Base-by-base conservation (phyloP, 2,888 invertebrate genomes). In the Seira ritae region DNA sequence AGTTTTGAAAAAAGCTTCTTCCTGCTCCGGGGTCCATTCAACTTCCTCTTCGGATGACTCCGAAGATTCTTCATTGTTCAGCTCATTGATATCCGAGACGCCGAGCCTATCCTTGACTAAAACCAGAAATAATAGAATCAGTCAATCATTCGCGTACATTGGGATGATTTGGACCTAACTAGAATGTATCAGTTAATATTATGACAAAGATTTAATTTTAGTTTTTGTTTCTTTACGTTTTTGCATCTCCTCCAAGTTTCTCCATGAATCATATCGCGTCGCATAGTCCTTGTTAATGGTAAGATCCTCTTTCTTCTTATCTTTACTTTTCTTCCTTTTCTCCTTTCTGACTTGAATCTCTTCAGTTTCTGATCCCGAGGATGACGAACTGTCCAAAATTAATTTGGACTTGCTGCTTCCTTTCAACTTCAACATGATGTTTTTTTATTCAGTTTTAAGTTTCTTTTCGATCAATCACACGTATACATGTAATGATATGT, bases 1-100 rank as follows among this genome's bases (percentile, higher is more conserved):
- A 0, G 98, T 95, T 91, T 95, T 95, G 65, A 96, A 94, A 91
- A 99, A 99, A 87, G 96, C 95, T 88, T 95, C 94, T 90, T 98
- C 98, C 68, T 94, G 92, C 87, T 94, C 93, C 89, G 94, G 93
- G 0, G 94, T 91, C 90, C 85, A 87, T 85, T 91, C 91, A 86
- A 90, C 88, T 10, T 87, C 89, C 17, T 87, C 87, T 60, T 94
- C 94, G 42, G 94, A 94, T 86, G 93, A 93, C 31, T 93, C 93
- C 0, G 93, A 93, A 1, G 88, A 85, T 0, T 92, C 91, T 2
- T 91, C 91, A 4, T 90, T 90, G 24, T 90, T 92, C 74, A 92
- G 92, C 0, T 92, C 91, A 76, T 91, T 90, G 23, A 92, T 89
- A 0, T 91, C 90, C 71, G 92, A 92, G 4, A 94, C 92, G 0